Evolutionary conservation across 64 coral and sea anemone species (phyloP).

Genomic region (Stichodactyla mertensii): DNA sequence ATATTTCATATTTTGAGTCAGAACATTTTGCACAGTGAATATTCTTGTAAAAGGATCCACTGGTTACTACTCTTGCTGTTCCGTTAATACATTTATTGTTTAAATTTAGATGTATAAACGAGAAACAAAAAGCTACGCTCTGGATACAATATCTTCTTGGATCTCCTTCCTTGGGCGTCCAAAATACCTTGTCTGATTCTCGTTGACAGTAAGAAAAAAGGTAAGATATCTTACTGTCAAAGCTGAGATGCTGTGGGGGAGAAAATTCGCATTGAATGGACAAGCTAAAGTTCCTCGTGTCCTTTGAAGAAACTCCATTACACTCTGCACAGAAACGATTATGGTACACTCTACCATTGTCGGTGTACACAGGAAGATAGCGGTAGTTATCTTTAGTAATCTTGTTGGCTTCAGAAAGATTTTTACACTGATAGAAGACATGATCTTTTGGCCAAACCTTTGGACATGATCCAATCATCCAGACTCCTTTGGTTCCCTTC

Average conservation of each 20-base stretch:
- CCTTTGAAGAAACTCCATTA: background rate
- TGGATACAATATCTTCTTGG: background rate
- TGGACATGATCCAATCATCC: constrained; percentile 26
- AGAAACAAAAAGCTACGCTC: background rate
- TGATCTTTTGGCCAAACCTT: background rate
- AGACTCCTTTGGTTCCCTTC: background rate
- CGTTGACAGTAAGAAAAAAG: background rate
- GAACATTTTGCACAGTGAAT: background rate
- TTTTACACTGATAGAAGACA: background rate
- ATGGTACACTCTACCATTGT: constrained; percentile 18
- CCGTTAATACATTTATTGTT: background rate
- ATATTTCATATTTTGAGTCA: background rate
- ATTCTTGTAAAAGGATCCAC: background rate
- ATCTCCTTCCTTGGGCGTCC: background rate
- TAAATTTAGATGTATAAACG: background rate
- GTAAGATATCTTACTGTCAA: background rate
- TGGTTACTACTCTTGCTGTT: background rate
- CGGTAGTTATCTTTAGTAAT: constrained; percentile 16
- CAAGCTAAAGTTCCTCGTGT: background rate
- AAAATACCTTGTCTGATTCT: background rate
- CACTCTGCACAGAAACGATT: constrained; percentile 23
- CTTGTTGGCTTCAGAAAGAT: background rate
- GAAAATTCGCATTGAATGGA: background rate
- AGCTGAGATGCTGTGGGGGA: background rate
- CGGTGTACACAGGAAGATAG: constrained; percentile 24